Evolutionary conservation across 2,113 vertebrate species (phyloP).

Genomic region (Centropristis striata): DNA sequence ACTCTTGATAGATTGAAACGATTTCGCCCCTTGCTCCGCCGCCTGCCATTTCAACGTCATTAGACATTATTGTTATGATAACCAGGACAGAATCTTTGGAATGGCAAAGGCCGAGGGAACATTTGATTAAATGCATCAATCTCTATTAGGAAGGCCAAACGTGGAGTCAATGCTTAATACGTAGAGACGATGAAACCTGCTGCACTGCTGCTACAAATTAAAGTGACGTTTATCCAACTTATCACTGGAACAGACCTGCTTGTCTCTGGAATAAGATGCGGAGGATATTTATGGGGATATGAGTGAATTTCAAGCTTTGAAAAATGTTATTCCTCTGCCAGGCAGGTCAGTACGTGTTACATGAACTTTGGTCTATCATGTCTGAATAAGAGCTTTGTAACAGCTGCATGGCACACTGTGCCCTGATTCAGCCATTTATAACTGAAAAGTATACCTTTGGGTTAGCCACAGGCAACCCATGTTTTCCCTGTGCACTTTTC

Average conservation of each 20-base stretch:
- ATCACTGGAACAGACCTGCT: slow-evolving; percentile 31
- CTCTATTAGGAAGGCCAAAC: slow-evolving; percentile 57
- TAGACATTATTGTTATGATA: slow-evolving; percentile 76
- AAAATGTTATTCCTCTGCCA: slow-evolving; percentile 42
- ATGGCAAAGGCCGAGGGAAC: slow-evolving; percentile 70
- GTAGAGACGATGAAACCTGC: slow-evolving; percentile 53
- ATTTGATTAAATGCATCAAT: slow-evolving; percentile 85
- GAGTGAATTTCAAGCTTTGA: slow-evolving; percentile 51
- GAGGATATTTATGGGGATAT: slow-evolving; percentile 35
- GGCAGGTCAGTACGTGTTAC: slow-evolving; percentile 44
- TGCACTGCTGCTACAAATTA: slow-evolving; percentile 61
- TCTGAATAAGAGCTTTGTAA: slow-evolving; percentile 74
- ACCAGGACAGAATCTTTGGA: slow-evolving; percentile 67
- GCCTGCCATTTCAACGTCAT: slow-evolving; percentile 66
- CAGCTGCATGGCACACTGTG: slow-evolving; percentile 55
- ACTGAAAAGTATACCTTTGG: slow-evolving; percentile 73
- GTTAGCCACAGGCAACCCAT: slow-evolving; percentile 66
- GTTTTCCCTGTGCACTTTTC: slow-evolving; percentile 60
- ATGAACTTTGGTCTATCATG: slow-evolving; percentile 55
- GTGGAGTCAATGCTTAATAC: slow-evolving; percentile 37
- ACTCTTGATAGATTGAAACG: slow-evolving; percentile 71
- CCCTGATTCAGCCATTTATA: slow-evolving; percentile 71
- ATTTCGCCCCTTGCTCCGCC: slow-evolving; percentile 46
- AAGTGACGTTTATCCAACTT: slow-evolving; percentile 66
- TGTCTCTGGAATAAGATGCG: slow-evolving; percentile 47